phyloP scores from a whole-genome alignment of 2,888 invertebrate species.

The Mellilla xanthometata region DNA sequence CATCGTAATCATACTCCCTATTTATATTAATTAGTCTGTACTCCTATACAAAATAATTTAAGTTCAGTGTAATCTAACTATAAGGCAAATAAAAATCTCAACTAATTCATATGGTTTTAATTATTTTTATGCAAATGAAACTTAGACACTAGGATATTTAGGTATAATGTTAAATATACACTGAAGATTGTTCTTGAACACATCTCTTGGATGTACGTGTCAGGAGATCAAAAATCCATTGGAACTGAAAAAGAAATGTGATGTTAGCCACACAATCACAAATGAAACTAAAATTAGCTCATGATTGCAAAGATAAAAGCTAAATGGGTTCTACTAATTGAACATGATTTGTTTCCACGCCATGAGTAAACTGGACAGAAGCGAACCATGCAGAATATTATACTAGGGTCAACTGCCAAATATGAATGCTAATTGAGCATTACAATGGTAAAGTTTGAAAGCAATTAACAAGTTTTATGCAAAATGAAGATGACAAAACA shows the following conservation, averaged over 20 bases:
- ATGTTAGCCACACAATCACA: slow-evolving; percentile 16
- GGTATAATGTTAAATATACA: slow-evolving; percentile 79
- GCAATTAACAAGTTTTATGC: no score
- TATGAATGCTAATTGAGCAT: no score
- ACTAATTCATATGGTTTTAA: slow-evolving; percentile 36
- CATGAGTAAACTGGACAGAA: no score
- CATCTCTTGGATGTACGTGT: slow-evolving; percentile 59
- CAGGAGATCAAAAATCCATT: slow-evolving; percentile 58
- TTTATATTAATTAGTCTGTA: not conserved
- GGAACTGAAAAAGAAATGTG: slow-evolving; percentile 59
- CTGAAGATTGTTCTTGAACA: slow-evolving; percentile 78
- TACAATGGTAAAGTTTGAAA: no score
- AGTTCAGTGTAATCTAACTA: not conserved
- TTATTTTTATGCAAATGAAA: slow-evolving; percentile 64
- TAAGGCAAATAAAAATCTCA: slow-evolving; percentile 36
- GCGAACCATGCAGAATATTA: no score
- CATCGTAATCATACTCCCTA: slow-evolving; percentile 75
- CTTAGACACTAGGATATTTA: slow-evolving; percentile 74
- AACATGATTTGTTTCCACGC: no score
- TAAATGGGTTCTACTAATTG: not conserved
- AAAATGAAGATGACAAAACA: no score
- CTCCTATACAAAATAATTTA: not conserved
- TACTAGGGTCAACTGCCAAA: no score
- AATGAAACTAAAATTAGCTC: not conserved
- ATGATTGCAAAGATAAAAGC: not conserved